Conservation (phyloP, 2,888 invertebrate genomes). For the Tiliacea aurago region DNA sequence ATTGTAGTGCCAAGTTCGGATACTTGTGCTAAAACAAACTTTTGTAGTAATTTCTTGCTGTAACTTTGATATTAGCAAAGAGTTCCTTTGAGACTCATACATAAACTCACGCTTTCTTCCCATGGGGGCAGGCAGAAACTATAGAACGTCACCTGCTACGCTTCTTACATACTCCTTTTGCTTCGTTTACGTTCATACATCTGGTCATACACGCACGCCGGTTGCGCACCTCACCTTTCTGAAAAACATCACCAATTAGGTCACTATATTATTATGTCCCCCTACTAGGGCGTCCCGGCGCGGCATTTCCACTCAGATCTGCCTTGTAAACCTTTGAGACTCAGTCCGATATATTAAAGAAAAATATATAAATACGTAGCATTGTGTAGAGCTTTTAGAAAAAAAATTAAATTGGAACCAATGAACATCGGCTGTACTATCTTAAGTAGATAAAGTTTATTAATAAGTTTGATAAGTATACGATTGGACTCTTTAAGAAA, state of each 20-base stretch:
- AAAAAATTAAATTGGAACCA: slow-evolving; percentile 12
- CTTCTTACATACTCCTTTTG: too few species aligned
- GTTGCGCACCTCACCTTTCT: too few species aligned
- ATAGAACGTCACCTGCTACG: too few species aligned
- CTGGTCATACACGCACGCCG: too few species aligned
- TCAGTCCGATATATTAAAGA: not conserved
- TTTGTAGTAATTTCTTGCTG: slow-evolving; percentile 5
- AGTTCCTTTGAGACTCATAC: not conserved
- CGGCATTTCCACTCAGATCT: too few species aligned
- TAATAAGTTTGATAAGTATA: not conserved
- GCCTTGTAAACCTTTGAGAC: not conserved
- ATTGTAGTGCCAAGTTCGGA: slow-evolving; percentile 29
- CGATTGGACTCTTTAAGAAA: not conserved
- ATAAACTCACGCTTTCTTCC: too few species aligned
- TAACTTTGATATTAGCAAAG: slow-evolving; percentile 25
- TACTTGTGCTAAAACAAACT: not conserved
- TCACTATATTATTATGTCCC: too few species aligned
- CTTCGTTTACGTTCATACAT: too few species aligned
- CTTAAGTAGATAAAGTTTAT: not conserved
- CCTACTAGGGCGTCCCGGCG: too few species aligned
- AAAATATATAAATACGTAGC: not conserved
- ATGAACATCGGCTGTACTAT: slow-evolving; percentile 5
- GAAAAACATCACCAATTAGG: too few species aligned
- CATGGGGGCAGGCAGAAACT: too few species aligned
- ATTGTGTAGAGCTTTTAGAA: slow-evolving; percentile 6